Percentiles rank a stretch among this genome's conserved stretches.
Conservation (phyloP, 2,888 invertebrate species). For the Tachina grossa region DNA sequence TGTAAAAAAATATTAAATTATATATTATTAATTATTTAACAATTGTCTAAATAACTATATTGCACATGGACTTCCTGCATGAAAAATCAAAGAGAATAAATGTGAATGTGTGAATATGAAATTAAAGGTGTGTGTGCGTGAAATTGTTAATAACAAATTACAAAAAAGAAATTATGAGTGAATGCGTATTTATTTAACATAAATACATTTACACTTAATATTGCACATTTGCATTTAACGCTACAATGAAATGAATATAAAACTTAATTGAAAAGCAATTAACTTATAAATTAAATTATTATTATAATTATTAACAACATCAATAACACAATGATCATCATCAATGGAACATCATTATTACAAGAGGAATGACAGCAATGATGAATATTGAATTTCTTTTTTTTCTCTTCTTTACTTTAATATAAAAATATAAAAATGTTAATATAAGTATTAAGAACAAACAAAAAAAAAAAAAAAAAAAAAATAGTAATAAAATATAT, state of each 20-base stretch:
- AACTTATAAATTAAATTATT: slow-evolving; percentile 70
- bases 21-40: slow-evolving; percentile 47
- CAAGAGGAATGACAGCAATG: slow-evolving; percentile 18
- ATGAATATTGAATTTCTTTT: slow-evolving; percentile 33
- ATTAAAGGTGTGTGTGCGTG: slow-evolving; percentile 13
- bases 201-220: slow-evolving; percentile 62
- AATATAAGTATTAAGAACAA: slow-evolving; percentile 13
- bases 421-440: neutral
- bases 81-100: slow-evolving; percentile 43
- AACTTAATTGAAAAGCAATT: slow-evolving; percentile 71
- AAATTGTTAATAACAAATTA: slow-evolving; percentile 43
- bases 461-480: neutral
- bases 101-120: neutral
- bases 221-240: slow-evolving; percentile 61
- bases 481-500: neutral
- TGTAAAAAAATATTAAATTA: slow-evolving; percentile 46
- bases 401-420: neutral
- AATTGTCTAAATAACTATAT: slow-evolving; percentile 62
- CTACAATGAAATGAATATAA: slow-evolving; percentile 60
- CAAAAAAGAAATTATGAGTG: slow-evolving; percentile 7
- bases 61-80: slow-evolving; percentile 55
- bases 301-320: slow-evolving; percentile 43
- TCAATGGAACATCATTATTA: slow-evolving; percentile 12
- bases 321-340: slow-evolving; percentile 29
- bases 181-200: slow-evolving; percentile 41